A percentile compares a stretch with the other conserved stretches of the same genome.
phyloP scores from a whole-genome alignment of 2,113 vertebrate genomes.

The Panurus biarmicus region DNA sequence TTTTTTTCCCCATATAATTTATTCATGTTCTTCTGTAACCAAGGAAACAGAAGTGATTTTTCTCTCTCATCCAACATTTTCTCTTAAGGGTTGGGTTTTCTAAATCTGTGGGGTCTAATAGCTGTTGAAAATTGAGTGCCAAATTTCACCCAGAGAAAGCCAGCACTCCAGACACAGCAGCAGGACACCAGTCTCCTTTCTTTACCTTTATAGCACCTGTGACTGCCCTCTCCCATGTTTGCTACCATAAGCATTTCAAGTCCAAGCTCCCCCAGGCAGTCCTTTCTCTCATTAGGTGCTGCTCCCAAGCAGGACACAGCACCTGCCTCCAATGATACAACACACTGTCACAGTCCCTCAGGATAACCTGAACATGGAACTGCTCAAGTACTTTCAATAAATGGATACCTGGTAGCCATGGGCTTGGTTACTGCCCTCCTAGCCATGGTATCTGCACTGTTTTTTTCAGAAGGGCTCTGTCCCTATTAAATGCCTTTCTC shows the following conservation, averaged over 20 bases:
- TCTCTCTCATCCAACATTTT: neutral
- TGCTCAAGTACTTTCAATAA: neutral
- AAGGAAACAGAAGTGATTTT: slow-evolving; percentile 33
- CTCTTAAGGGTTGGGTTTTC: neutral
- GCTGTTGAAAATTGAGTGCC: neutral
- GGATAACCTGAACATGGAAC: neutral
- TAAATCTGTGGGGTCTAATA: neutral
- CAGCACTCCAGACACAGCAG: neutral
- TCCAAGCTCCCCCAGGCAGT: neutral
- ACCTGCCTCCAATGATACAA: fast-evolving
- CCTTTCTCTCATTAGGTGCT: neutral
- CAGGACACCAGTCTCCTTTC: neutral
- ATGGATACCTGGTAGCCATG: fast-evolving
- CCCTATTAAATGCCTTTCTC: neutral
- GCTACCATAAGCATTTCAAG: neutral
- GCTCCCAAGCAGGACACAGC: neutral
- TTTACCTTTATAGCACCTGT: no score
- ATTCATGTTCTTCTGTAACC: slow-evolving; percentile 49
- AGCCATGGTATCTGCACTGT: fast-evolving
- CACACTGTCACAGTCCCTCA: neutral
- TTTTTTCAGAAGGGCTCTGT: neutral
- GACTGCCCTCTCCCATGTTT: neutral
- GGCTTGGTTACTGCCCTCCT: neutral
- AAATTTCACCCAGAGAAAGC: neutral
- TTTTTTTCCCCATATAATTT: neutral